Evolutionary conservation across 2,888 invertebrate species (phyloP).

Genomic region (Tineola bisselliella): DNA sequence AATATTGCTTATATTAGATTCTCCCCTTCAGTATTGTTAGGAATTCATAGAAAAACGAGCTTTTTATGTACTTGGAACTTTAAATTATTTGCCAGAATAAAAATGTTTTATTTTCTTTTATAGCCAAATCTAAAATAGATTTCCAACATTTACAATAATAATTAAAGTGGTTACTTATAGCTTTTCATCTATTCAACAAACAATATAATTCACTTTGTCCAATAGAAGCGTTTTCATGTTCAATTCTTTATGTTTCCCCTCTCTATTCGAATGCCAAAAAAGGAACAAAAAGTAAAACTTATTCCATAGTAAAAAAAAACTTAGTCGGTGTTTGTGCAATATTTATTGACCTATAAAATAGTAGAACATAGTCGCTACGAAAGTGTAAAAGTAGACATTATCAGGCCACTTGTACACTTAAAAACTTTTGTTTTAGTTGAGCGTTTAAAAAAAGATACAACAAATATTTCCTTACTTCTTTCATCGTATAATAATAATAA

Average conservation of each 20-base stretch:
- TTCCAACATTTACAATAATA: not conserved
- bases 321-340: conserved; percentile 25
- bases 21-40: too few species aligned
- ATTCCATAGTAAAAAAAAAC: not conserved
- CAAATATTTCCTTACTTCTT: too few species aligned
- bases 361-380: conserved; percentile 21
- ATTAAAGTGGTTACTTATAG: not conserved
- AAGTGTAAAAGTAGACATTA: not conserved
- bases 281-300: not conserved
- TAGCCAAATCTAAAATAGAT: too few species aligned
- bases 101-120: too few species aligned
- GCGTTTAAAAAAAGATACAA: too few species aligned
- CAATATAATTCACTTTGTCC: not conserved
- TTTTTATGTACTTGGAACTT: too few species aligned
- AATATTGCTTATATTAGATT: not conserved
- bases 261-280: not conserved
- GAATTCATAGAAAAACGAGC: too few species aligned
- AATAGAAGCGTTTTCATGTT: conserved; percentile 9
- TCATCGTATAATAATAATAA: too few species aligned
- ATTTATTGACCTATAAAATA: conserved; percentile 46
- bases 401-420: not conserved
- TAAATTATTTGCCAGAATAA: too few species aligned
- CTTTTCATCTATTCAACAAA: not conserved
- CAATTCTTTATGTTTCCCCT: conserved; percentile 3
- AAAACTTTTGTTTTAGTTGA: not conserved